Evolutionary conservation across 2,888 invertebrate species (phyloP).

Genomic region (Noctua janthina): DNA sequence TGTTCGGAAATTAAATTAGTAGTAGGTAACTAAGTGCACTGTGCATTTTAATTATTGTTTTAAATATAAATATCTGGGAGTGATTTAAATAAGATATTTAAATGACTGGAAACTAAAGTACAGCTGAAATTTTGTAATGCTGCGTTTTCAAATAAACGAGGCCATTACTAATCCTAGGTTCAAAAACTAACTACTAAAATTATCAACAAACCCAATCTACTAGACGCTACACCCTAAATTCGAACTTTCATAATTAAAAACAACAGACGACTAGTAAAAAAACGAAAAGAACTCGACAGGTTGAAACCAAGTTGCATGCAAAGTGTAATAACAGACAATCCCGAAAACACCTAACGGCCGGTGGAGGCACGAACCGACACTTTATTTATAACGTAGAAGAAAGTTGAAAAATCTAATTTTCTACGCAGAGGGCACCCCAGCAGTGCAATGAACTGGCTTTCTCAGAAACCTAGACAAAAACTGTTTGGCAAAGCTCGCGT

Average conservation of each 20-base stretch:
- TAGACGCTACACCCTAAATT: constrained; percentile 26
- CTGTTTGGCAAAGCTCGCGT: constrained; percentile 82
- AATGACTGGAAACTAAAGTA: neutral
- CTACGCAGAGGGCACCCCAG: constrained; percentile 78
- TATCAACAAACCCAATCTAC: constrained; percentile 31
- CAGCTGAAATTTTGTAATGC: neutral
- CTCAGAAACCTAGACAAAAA: constrained; percentile 82
- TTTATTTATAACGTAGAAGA: constrained; percentile 60
- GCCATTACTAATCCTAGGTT: neutral
- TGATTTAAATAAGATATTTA: neutral
- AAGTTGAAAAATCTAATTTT: constrained; percentile 76
- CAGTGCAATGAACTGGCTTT: constrained; percentile 81
- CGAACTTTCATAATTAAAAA: constrained; percentile 61
- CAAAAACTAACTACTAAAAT: constrained; percentile 4
- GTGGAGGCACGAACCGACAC: constrained; percentile 48
- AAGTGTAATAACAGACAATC: constrained; percentile 68
- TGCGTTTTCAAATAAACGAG: neutral
- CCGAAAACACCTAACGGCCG: constrained; percentile 61
- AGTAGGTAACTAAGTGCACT: neutral
- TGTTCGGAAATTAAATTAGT: neutral
- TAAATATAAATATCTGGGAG: too few species aligned
- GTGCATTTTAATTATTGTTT: neutral
- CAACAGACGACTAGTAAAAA: constrained; percentile 50
- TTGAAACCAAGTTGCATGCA: constrained; percentile 60
- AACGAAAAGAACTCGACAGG: constrained; percentile 54